Base-by-base conservation (phyloP, 2,888 invertebrate species). In the Hesperia comma region DNA sequence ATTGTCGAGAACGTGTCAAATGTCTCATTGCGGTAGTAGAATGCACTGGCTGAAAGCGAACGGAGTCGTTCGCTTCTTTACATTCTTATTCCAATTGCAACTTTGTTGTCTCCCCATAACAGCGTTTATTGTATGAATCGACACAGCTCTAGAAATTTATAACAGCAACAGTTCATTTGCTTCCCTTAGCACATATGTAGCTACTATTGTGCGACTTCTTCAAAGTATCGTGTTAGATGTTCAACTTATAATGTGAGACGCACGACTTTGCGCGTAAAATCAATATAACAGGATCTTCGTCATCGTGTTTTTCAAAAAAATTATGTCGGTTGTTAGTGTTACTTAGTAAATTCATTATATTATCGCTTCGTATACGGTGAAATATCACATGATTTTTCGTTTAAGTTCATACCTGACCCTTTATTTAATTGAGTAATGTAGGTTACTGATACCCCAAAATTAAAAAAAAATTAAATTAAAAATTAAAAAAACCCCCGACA, bases 21-120 rank as follows among this genome's bases (percentile, higher is more conserved):
- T 91, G 88, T 90, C 90, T 85, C 82, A 84, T 80, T 85, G 86
- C 76, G 84, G 84, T 89, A 85, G 88, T 87, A 89, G 87, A 88
- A 89, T 89, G 89, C 85, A 76, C 84, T 81, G 79, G 81, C 84
- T 86, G 83, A 88, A 87, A 87, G 87, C 87, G 75, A 81, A 83
- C 82, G 84, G 86, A 86, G 87, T 83, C 84, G 87, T 88, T 87
- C 83, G 81, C 84, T 82, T 82, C 80, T 80, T 79, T 79, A 68
- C n/a, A 68, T 73, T 74, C 75, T 75, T 74, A 76, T 61, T 72
- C 79, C 64, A 85, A 83, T 81, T 73, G 68, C 68, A 68, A 70
- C 81, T 76, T 75, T 84, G 83, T 63, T 46, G 1, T 2, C 12
- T 19, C 6, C 7, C 2, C 41, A 19, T 71, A 86, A 71, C 75